Evolutionary conservation across 2,797 vertebrate genomes (phyloP).

Genomic region (Sandelia bainsii): DNA sequence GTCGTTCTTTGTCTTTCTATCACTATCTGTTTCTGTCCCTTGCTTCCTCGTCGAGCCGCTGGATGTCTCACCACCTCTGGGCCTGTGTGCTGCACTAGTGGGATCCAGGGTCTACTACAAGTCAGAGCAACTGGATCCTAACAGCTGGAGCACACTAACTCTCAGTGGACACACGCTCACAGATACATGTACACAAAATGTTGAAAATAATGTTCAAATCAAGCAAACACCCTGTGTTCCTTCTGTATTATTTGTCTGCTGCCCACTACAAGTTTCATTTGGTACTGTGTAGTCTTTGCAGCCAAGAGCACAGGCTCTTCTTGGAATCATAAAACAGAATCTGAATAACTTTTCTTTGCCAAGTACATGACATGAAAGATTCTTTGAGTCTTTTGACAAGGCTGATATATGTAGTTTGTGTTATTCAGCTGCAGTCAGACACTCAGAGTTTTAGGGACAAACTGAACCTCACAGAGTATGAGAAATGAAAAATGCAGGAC

Average conservation of each 20-base stretch:
- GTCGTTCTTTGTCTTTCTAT: constrained; percentile 74
- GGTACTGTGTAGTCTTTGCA: constrained; percentile 13
- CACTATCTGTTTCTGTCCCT: constrained; percentile 71
- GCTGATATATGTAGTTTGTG: constrained; percentile 3
- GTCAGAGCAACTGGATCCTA: constrained; percentile 67
- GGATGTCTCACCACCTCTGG: constrained; percentile 84
- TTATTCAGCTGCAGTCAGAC: background rate
- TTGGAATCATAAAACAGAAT: constrained; percentile 10
- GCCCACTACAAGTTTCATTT: constrained; percentile 22
- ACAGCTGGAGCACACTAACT: constrained; percentile 75
- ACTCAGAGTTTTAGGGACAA: constrained; percentile 15
- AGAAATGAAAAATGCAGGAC: background rate
- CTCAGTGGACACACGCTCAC: constrained; percentile 47
- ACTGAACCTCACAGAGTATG: constrained; percentile 2
- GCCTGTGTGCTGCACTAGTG: constrained; percentile 83
- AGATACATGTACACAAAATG: constrained; percentile 21
- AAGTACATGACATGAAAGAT: constrained; percentile 45
- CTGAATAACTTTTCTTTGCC: constrained; percentile 25
- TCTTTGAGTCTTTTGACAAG: constrained; percentile 16
- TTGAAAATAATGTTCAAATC: constrained; percentile 33
- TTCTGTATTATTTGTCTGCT: background rate
- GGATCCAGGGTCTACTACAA: constrained; percentile 79
- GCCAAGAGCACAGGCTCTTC: constrained; percentile 15
- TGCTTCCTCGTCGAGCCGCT: constrained; percentile 71
- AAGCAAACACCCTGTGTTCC: constrained; percentile 30